Conservation (phyloP, 2,797 vertebrate genomes). For the Brachyrhaphis roseni region DNA sequence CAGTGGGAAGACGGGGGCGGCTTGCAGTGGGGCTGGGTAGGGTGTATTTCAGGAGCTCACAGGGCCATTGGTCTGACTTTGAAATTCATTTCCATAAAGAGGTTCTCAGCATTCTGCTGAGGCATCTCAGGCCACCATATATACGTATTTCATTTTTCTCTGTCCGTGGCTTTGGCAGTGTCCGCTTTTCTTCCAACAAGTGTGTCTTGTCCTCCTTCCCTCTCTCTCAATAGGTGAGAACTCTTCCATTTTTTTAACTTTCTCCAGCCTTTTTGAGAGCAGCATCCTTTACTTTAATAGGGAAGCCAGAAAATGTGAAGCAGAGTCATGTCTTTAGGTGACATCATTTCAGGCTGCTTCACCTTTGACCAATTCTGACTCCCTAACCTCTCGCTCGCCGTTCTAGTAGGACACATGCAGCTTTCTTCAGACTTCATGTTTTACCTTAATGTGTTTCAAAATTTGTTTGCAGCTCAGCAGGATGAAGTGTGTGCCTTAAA, state of each 20-base stretch:
- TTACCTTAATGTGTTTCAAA: background rate
- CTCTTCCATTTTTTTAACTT: constrained; percentile 10
- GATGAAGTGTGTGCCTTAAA: background rate
- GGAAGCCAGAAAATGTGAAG: background rate
- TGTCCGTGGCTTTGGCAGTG: constrained; percentile 71
- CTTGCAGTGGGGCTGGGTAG: constrained; percentile 52
- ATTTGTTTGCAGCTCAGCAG: background rate
- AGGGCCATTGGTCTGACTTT: constrained; percentile 74
- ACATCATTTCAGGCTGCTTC: background rate
- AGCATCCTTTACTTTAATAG: constrained; percentile 36
- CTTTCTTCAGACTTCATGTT: background rate
- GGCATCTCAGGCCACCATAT: constrained; percentile 73
- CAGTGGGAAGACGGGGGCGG: constrained; percentile 15
- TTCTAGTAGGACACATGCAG: constrained; percentile 33
- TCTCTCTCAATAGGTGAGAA: constrained; percentile 70
- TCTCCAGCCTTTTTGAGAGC: constrained; percentile 21
- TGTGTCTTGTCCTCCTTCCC: constrained; percentile 66
- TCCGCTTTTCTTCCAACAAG: constrained; percentile 67
- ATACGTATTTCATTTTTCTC: constrained; percentile 77
- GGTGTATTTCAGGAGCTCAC: constrained; percentile 81
- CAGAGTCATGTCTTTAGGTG: background rate
- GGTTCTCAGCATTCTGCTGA: constrained; percentile 75
- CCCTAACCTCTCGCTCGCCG: constrained; percentile 20
- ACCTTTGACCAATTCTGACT: constrained; percentile 29
- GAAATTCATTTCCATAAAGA: constrained; percentile 81